Evolutionary conservation across 2,797 vertebrate species (phyloP).

Genomic region (Syndactyla subalaris): DNA sequence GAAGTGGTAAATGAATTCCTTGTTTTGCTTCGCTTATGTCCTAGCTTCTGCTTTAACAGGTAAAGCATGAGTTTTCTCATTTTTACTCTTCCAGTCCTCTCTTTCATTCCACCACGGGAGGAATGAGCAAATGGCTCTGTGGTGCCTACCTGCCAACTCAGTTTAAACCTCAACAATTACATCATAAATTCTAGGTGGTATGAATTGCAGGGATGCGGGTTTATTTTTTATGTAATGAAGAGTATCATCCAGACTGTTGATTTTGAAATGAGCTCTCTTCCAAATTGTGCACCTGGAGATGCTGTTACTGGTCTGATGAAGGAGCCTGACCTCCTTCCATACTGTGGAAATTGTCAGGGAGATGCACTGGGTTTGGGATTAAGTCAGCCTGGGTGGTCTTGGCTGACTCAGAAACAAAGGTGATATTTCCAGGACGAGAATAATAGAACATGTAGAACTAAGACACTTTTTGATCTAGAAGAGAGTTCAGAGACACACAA

Average conservation of each 20-base stretch:
- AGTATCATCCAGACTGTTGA: neutral
- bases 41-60: neutral
- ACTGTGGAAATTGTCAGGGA: neutral
- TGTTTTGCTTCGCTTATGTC: neutral
- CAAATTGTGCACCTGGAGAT: neutral
- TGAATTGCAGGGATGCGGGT: neutral
- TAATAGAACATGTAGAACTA: neutral
- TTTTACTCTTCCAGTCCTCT: neutral
- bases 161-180: neutral
- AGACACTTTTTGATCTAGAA: conserved; percentile 28
- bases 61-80: neutral
- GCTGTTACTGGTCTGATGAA: neutral
- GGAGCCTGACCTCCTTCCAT: neutral
- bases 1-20: neutral
- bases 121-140: neutral
- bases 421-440: neutral
- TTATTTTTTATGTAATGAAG: neutral
- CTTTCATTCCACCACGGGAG: neutral
- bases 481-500: neutral
- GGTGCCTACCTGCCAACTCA: neutral
- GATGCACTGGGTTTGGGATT: neutral
- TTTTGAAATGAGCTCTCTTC: neutral
- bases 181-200: neutral
- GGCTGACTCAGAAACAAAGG: conserved; percentile 12
- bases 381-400: conserved; percentile 2